Evolutionary conservation across 2,797 vertebrate species (phyloP).

Genomic region (Rhinichthys osculus): DNA sequence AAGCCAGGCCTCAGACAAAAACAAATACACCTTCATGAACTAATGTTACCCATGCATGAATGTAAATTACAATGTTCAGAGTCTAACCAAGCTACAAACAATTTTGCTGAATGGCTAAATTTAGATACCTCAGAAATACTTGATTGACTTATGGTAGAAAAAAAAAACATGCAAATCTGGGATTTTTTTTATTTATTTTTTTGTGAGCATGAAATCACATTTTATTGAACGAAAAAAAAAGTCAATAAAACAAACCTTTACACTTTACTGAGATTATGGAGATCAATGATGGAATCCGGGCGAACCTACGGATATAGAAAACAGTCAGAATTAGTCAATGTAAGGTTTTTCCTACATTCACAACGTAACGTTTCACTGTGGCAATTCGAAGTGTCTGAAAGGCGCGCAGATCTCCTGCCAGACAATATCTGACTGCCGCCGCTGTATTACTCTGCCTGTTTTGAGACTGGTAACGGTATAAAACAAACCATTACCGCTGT

Average conservation of each 20-base stretch:
- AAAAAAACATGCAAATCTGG: background rate
- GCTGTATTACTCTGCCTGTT: constrained; percentile 72
- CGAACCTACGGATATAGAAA: background rate
- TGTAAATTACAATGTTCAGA: background rate
- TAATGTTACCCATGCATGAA: background rate
- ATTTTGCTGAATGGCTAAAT: background rate
- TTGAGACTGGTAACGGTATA: constrained; percentile 72
- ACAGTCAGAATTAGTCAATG: background rate
- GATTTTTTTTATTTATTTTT: rapidly evolving
- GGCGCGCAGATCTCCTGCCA: constrained; percentile 69
- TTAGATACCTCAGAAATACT: background rate
- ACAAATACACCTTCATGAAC: background rate
- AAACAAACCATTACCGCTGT: constrained; percentile 68
- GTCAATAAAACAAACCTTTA: background rate
- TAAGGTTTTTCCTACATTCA: background rate
- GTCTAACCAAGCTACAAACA: background rate
- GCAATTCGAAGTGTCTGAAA: constrained; percentile 69
- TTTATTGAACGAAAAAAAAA: background rate
- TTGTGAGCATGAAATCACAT: background rate
- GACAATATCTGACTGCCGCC: constrained; percentile 71
- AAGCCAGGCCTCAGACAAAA: background rate
- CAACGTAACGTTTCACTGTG: constrained; percentile 59
- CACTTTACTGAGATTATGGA: background rate
- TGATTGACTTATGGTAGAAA: background rate
- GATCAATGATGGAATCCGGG: background rate